Base-by-base conservation (phyloP, 2,113 vertebrate genomes). In the Cololabis saira region DNA sequence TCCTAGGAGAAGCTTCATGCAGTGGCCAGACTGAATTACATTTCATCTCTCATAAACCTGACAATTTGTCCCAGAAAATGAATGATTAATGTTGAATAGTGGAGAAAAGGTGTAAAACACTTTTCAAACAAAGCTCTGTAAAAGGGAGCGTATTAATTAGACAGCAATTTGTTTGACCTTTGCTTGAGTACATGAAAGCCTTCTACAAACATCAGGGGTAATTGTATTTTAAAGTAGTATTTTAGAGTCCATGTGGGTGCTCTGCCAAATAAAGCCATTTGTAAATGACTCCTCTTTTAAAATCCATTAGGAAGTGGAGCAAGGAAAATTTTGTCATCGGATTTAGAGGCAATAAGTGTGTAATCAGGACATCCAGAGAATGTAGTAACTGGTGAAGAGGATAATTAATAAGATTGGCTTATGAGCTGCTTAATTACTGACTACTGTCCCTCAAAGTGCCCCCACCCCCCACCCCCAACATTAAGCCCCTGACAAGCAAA, bases 351-450 rank as follows among this genome's bases (percentile, higher is more conserved):
- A 93, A 90, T 90, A 87, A 87, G 87, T 87, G 75, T 81, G 74
- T 90, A 91, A 93, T 93, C 87, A 94, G 90, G 84, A 92, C 74
- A 61, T 89, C 76, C 88, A 78, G 80, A 83, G 82, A 82, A 88
- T 78, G 83, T 49, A 67, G 81, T 66, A 74, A 65, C 71, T 62
- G 78, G 75, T 78, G 77, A 87, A 89, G 87, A 77, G 81, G 84
- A 86, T 93, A 90, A 93, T 93, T 93, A 90, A 89, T 85, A 73
- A 90, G 82, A 91, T 90, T 91, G 90, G 89, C 90, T 91, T 90
- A 86, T 92, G 87, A 93, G 92, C 90, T 88, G 87, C 78, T 88
- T 93, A 93, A 94, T 93, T 92, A 92, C 87, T 84, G 79, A 88
- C 89, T 89, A 82, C 88, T 89, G 81, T 80, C 70, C 50, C 67